These are phyloP conservation scores for Anthophora plumipes DNA, from an alignment of 2,888 invertebrate genomes.

Conservation along the genomic window DNA sequence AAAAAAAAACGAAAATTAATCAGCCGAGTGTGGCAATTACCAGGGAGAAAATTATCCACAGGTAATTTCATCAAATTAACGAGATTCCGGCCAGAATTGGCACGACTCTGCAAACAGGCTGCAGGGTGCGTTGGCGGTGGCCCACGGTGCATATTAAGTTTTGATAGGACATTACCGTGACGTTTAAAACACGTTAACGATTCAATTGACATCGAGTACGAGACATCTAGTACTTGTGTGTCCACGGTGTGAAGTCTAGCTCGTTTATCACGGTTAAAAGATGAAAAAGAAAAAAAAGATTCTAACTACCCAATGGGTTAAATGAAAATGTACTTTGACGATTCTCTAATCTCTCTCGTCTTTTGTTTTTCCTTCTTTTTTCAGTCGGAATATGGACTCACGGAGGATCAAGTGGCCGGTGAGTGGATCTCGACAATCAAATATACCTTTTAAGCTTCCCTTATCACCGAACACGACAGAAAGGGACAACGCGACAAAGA, in stretches of 20 bases:
- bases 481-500: neutral
- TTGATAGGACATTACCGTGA: slow-evolving; percentile 6
- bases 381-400: slow-evolving; percentile 94
- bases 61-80: slow-evolving; percentile 45
- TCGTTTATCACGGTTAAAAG: too few species aligned
- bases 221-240: neutral
- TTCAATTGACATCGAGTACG: slow-evolving; percentile 6
- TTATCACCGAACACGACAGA: neutral
- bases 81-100: slow-evolving; percentile 40
- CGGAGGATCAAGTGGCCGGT: slow-evolving; percentile 96
- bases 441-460: neutral
- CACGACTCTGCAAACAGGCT: slow-evolving; percentile 28
- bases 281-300: too few species aligned
- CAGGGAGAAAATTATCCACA: slow-evolving; percentile 7
- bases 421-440: slow-evolving; percentile 73
- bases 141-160: slow-evolving; percentile 8
- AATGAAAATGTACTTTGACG: neutral
- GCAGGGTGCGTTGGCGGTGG: neutral
- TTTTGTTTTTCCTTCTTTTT: slow-evolving; percentile 81
- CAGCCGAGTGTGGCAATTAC: slow-evolving; percentile 8
- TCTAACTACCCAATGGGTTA: neutral
- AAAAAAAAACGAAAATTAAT: too few species aligned
- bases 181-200: slow-evolving; percentile 24
- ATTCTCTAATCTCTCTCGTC: neutral
- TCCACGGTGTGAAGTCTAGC: too few species aligned